Base-by-base conservation (phyloP, 1,140 invertebrate species). In the Apocrypta bakeri region DNA sequence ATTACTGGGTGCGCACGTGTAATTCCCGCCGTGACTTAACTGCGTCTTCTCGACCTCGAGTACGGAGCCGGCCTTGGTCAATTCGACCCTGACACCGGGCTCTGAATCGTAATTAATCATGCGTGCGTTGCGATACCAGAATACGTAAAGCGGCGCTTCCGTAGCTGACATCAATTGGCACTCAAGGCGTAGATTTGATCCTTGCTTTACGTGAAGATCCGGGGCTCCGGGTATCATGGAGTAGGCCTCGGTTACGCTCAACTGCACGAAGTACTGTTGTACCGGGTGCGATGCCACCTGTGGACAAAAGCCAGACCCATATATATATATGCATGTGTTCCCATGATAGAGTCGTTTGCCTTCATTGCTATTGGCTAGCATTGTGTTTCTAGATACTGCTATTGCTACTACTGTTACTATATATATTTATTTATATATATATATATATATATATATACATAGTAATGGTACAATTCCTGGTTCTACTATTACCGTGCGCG, bases 51-150 rank as follows among this genome's bases (percentile, higher is more conserved):
- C 89, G 33, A 95, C 90, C 81, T 92, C 90, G 12, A 95, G 88
- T 79, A 93, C 92, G 81, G 94, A 94, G 48, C 90, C 91, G 84
- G 91, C 91, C 87, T 92, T 87, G 82, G 92, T 90, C 84, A 92
- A 83, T 87, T 92, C 86, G 85, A 92, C 86, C 89, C 92, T 84
- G 81, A 91, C 85, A 87, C 92, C 91, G 21, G 93, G 90, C 78
- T 93, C 93, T n/a, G 92, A 92, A 85, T 96, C 95, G 89, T 95
- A 96, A 88, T 96, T 96, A 85, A 96, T 95, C 95, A 96, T 95
- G 82, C 93, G 93, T 76, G 93, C 93, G 85, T 95, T 94, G 88
- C 95, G 95, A 89, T 95, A 96, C 96, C 96, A 97, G 90, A 96
- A 96, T 63, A 96, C 95, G 91, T 94, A 96, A n/a, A 94, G 92